These are phyloP conservation scores for Glaucopsyche alexis DNA, from an alignment of 2,888 invertebrate species.

Conservation along the genomic window DNA sequence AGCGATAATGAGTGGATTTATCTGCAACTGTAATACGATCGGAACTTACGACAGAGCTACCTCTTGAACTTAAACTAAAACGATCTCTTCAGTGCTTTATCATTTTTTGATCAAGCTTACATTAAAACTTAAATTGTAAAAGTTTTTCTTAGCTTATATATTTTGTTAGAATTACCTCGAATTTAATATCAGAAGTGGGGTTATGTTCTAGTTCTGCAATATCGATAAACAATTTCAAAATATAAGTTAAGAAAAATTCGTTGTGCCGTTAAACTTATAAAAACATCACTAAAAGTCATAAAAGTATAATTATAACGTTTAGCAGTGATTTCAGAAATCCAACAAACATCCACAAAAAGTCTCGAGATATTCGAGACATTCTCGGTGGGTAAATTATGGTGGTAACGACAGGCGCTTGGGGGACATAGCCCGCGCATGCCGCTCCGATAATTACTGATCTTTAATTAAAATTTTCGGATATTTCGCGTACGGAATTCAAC, in stretches of 20 bases:
- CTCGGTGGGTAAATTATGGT: constrained; percentile 37
- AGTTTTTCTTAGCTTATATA: not conserved
- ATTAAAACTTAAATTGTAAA: not conserved
- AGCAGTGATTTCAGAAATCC: constrained; percentile 17
- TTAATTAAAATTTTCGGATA: constrained; percentile 44
- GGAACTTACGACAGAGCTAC: constrained; percentile 42
- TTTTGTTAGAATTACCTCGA: not conserved
- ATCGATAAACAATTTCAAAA: not conserved
- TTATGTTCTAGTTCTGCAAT: not conserved
- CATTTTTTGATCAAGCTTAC: not conserved
- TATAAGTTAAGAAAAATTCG: not conserved
- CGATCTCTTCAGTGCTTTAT: not conserved
- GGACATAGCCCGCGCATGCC: constrained; percentile 35
- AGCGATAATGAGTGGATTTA: constrained; percentile 58
- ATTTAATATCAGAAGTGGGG: not conserved
- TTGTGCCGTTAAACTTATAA: constrained; percentile 29
- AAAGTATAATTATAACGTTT: constrained; percentile 28
- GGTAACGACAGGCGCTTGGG: constrained; percentile 36
- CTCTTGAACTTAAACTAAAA: not conserved
- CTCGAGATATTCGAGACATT: constrained; percentile 35
- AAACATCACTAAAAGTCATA: constrained; percentile 32
- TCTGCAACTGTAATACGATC: constrained; percentile 56
- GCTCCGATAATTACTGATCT: constrained; percentile 42
- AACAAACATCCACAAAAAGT: constrained; percentile 33
- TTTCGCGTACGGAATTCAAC: constrained; percentile 39